Conservation (phyloP, 2,797 vertebrate species). For the Cheirogaleus major region DNA sequence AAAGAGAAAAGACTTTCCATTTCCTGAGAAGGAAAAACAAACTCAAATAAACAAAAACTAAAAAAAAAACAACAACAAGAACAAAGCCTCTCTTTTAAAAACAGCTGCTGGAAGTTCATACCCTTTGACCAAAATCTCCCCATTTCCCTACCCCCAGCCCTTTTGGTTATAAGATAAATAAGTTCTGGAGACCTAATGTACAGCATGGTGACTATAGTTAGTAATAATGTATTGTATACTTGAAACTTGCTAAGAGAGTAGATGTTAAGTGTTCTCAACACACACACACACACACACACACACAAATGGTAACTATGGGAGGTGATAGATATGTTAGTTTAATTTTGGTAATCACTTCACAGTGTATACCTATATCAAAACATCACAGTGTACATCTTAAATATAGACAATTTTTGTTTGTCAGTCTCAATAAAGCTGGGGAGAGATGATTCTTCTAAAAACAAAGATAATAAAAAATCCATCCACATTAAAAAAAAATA, state of each 20-base stretch:
- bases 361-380: background rate
- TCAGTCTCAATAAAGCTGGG: background rate
- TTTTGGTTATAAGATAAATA: background rate
- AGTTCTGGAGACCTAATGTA: background rate
- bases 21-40: constrained; percentile 34
- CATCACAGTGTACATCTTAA: background rate
- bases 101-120: background rate
- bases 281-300: too few species aligned
- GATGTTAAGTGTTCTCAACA: background rate
- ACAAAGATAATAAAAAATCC: background rate
- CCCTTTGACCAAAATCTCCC: background rate
- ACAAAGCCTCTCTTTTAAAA: background rate
- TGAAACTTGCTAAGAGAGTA: background rate
- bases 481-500: background rate
- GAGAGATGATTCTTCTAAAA: background rate
- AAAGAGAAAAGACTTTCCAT: constrained; percentile 10
- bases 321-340: background rate
- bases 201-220: background rate
- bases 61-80: background rate
- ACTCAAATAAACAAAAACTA: constrained; percentile 5
- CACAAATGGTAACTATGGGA: background rate
- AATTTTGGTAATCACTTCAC: background rate
- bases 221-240: background rate
- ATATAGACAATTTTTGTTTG: background rate
- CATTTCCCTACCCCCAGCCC: background rate